Evolutionary conservation across 30 jellyfish, hydroid and myxozoan genomes (phyloP), one percentile per base, ranked within the genome.

Genomic region (Euphysa ruthae): DNA sequence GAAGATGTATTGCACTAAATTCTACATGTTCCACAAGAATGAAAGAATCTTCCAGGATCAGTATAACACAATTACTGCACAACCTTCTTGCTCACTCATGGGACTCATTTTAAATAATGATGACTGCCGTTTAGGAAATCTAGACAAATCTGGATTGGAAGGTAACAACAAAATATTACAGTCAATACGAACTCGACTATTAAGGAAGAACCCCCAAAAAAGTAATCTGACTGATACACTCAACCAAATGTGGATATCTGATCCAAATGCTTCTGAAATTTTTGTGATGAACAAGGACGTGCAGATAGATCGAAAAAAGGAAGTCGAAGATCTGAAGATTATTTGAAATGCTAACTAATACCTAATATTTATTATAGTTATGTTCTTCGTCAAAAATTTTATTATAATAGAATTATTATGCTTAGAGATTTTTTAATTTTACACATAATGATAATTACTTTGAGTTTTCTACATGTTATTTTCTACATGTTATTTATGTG

Each of bases 51-150:
- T 15, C 77, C 4, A 29, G 77, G 77, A 63, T 38, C 32, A 29
- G 19, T 33, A 15, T 63, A 13, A 0, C 77, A 29, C 77, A 70
- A 0, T 8, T 71, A 29, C 31, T 63, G 7, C 77, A 63, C 74
- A 33, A 31, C n/a, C 77, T 63, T 5, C 71, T 63, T 22, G 27
- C 75, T n/a, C 77, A 63, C 25, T 63, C 77, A 18, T 33, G 74
- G 75, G 77, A 63, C 52, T 38, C n/a, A 38, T 38, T 8, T 38
- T 38, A n/a, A 38, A 38, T 38, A 38, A 38, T 38, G 52, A 38
- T 12, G 52, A 38, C 12, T 8, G 52, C n/a, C 14, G 52, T 38
- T 38, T 38, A n/a, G n/a, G n/a, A n/a, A n/a, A n/a, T n/a, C n/a
- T n/a, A n/a, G n/a, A n/a, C n/a, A 58, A 29, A n/a, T 31, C 75